phyloP scores from a whole-genome alignment of 2,797 vertebrate genomes.

The Enteromius anoplus region DNA sequence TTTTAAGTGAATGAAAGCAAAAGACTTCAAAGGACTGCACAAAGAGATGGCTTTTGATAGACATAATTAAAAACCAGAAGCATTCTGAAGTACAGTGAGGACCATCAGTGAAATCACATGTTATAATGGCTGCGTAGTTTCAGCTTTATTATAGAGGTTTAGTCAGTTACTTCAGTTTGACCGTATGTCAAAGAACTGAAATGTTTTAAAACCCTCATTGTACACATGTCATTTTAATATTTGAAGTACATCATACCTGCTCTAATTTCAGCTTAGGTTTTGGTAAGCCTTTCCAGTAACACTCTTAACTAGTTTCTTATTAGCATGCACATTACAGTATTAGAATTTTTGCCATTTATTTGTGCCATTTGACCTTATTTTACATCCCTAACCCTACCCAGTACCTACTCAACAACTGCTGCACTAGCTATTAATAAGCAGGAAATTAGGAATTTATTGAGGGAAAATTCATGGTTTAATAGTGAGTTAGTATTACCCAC shows the following conservation, averaged over 20 bases:
- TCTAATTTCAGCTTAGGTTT: not conserved
- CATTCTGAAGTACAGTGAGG: not conserved
- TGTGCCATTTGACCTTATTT: too few relatives aligned
- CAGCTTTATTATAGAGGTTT: not conserved
- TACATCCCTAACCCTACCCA: too few relatives aligned
- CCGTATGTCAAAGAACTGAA: not conserved
- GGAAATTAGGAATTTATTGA: too few relatives aligned
- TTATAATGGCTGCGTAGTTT: not conserved
- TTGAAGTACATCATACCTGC: not conserved
- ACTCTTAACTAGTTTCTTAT: too few relatives aligned
- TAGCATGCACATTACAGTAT: too few relatives aligned
- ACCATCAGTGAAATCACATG: not conserved
- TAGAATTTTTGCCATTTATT: too few relatives aligned
- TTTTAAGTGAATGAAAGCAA: conserved; percentile 38
- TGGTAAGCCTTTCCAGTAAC: not conserved
- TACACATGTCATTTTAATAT: not conserved
- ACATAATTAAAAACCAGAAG: not conserved
- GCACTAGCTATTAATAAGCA: too few relatives aligned
- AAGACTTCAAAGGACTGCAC: conserved; percentile 33
- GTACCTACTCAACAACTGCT: too few relatives aligned
- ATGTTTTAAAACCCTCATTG: not conserved
- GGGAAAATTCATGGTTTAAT: too few relatives aligned
- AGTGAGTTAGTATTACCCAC: too few relatives aligned
- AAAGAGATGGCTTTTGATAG: conserved; percentile 27
- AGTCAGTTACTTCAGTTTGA: not conserved